Conservation (phyloP, 2,888 invertebrate species). For the Tholera decimalis region DNA sequence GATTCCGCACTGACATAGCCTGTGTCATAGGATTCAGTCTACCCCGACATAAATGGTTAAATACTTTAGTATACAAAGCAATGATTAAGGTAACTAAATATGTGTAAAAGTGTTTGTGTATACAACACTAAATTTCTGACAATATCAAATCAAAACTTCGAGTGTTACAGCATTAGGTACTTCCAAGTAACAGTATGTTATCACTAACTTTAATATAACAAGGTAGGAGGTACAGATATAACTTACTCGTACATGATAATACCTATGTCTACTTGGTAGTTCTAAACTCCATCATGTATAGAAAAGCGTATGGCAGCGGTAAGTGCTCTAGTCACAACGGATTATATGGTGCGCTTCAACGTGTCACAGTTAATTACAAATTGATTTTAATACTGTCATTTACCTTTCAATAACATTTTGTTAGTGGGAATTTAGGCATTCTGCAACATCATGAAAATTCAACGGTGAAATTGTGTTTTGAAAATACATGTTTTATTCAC, state of each 20-base stretch:
- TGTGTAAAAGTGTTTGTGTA: too few species aligned
- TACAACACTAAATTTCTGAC: neutral
- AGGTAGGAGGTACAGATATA: constrained; percentile 15
- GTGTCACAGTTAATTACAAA: constrained; percentile 7
- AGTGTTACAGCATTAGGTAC: neutral
- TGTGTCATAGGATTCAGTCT: too few species aligned
- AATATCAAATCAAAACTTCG: neutral
- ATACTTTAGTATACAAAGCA: too few species aligned
- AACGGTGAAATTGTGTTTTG: too few species aligned
- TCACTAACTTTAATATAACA: constrained; percentile 14
- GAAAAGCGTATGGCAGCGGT: constrained; percentile 16
- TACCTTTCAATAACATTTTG: constrained; percentile 7
- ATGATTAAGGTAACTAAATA: too few species aligned
- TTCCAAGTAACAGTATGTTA: constrained; percentile 5
- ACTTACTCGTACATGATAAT: constrained; percentile 12
- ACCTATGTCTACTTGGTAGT: constrained; percentile 24
- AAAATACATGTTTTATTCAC: too few species aligned
- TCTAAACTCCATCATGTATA: constrained; percentile 33
- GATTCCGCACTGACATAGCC: too few species aligned
- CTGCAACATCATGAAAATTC: neutral
- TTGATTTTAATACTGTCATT: neutral
- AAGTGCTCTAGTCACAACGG: constrained; percentile 38
- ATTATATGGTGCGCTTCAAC: constrained; percentile 12
- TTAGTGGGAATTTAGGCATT: neutral
- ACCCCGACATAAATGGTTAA: too few species aligned